A percentile compares a stretch with the other conserved stretches of the same genome.
Conservation (phyloP, 2,113 vertebrate genomes). For the Hassar affinis region DNA sequence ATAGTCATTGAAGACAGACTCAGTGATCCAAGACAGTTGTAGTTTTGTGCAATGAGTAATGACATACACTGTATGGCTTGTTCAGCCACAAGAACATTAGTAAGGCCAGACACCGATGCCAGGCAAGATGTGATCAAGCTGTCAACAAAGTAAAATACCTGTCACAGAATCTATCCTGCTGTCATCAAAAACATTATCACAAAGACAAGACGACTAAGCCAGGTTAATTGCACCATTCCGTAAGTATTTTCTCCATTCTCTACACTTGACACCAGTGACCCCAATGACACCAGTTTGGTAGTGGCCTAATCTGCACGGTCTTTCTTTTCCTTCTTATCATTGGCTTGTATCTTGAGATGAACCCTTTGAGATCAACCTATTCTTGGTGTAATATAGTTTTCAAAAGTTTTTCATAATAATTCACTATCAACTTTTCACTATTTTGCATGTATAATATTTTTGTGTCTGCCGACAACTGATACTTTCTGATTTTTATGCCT, state of each 20-base stretch:
- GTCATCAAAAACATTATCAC: background rate
- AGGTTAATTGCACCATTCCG: constrained; percentile 59
- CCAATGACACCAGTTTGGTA: background rate
- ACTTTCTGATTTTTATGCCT: background rate
- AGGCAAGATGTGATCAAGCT: background rate
- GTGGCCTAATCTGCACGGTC: background rate
- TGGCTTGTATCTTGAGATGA: background rate
- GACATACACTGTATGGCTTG: background rate
- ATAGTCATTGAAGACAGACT: background rate
- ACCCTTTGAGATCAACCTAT: background rate
- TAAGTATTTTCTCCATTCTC: background rate
- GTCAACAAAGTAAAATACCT: background rate
- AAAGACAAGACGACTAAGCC: constrained; percentile 42
- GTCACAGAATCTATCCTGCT: background rate
- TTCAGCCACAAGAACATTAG: background rate
- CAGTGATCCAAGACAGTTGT: background rate
- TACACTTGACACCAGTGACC: too few relatives aligned
- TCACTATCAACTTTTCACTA: too few relatives aligned
- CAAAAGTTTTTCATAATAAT: background rate
- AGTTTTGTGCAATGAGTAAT: background rate
- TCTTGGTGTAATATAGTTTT: background rate
- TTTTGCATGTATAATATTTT: background rate
- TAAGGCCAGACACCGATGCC: background rate
- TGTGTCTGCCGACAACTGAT: background rate
- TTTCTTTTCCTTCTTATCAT: background rate